Evolutionary conservation across 1,140 invertebrate genomes (phyloP), one percentile per base, ranked within the genome.

Genomic region (Pemphigus obesinymphae): DNA sequence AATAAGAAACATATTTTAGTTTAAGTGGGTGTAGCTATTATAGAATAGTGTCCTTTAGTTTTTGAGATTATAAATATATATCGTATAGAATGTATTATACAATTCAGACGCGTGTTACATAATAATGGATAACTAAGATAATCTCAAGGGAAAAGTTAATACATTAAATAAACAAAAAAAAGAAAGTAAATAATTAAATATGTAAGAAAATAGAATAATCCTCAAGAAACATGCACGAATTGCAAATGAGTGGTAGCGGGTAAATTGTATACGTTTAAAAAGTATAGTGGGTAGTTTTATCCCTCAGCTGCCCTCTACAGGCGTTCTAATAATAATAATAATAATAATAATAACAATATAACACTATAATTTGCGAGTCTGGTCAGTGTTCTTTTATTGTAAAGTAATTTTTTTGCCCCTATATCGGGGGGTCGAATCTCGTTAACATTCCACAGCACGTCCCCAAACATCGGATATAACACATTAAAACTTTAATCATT

Each of bases 401-500:
- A n/a, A 50, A 2, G 43, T 45, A 45, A 45, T 50, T 50, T 63
- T 34, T 68, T 40, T 4, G 37, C 31, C 29, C 0, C 13, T 61
- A 7, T 66, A 34, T 37, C 63, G 31, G n/a, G 63, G 17, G 13
- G 34, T 66, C 20, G 63, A 68, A 40, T 68, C 63, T 68, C 34
- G 20, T 68, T 68, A 68, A 37, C n/a, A 68, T 68, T 68, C 63
- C 20, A 68, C 63, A 40, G 34, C 63, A 68, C 63, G 34, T 68
- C 34, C 34, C 34, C 29, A 37, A 68, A 68, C 34, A 68, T 34
- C 63, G 63, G 63, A 68, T 37, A 68, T 68, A 68, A 68, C 63
- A 37, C 63, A 68, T 68, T 68, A 68, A 37, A 37, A 68, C 63
- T 37, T 68, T 68, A 68, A 68, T 68, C 34, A 68, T 68, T 37